These are phyloP conservation scores for Lithophane semibrunnea DNA, from an alignment of 2,888 invertebrate species.

Conservation along the genomic window DNA sequence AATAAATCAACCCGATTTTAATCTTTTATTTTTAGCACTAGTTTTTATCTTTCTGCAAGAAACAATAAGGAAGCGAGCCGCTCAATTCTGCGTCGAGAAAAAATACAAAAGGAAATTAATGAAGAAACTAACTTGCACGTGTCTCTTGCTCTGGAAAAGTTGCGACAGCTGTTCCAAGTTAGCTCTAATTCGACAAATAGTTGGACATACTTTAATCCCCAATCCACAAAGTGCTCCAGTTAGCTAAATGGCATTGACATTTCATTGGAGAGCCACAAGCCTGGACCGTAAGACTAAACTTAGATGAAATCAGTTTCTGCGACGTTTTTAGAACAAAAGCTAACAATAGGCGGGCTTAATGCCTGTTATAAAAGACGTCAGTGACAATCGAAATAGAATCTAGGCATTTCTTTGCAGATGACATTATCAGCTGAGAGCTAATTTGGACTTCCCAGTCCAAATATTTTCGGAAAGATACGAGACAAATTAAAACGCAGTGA, in stretches of 20 bases:
- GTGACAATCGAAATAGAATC: constrained; percentile 48
- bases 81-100: constrained; percentile 32
- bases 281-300: constrained; percentile 39
- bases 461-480: not conserved
- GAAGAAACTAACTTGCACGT: constrained; percentile 28
- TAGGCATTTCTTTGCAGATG: constrained; percentile 31
- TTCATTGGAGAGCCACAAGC: constrained; percentile 40
- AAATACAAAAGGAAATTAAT: constrained; percentile 51
- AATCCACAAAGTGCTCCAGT: constrained; percentile 33
- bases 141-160: constrained; percentile 24
- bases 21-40: constrained; percentile 35
- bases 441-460: constrained; percentile 17
- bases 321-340: constrained; percentile 54
- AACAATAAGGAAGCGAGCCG: constrained; percentile 39
- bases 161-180: constrained; percentile 43
- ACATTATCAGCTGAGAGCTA: constrained; percentile 33
- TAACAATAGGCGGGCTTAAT: constrained; percentile 48
- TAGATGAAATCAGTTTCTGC: constrained; percentile 42
- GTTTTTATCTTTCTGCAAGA: constrained; percentile 48
- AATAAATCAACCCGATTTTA: constrained; percentile 43
- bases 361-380: constrained; percentile 40
- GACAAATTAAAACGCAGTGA: constrained; percentile 4
- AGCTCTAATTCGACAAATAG: constrained; percentile 45
- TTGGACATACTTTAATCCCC: constrained; percentile 34
- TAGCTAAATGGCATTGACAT: constrained; percentile 50